Conservation (phyloP, 2,888 invertebrate species). For the Lasiommata megera region DNA sequence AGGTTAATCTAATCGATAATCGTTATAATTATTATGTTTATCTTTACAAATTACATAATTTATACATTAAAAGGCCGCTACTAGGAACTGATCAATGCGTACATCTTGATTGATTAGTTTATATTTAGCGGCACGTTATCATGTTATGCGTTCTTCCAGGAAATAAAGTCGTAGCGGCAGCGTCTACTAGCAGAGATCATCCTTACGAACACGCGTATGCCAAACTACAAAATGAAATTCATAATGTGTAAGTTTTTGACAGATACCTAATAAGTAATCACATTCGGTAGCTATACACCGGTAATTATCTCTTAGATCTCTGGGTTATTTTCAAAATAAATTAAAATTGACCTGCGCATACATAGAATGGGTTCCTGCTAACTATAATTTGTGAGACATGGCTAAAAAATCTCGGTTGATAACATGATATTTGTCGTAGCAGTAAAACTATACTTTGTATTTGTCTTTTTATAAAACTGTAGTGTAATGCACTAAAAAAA, state of each 20-base stretch:
- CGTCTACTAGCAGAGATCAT: slow-evolving; percentile 77
- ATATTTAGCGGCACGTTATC: slow-evolving; percentile 1
- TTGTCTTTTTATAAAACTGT: no score
- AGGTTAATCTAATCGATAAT: slow-evolving; percentile 37
- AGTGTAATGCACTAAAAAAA: no score
- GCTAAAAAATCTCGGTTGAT: no score
- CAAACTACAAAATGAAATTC: slow-evolving; percentile 83
- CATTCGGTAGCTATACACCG: no score
- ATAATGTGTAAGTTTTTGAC: slow-evolving; percentile 55
- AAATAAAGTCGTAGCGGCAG: slow-evolving; percentile 52
- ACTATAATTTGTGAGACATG: no score
- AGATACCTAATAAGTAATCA: no score
- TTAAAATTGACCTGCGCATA: no score
- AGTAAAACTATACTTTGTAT: no score
- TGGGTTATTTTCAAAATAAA: no score
- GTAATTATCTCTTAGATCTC: no score
- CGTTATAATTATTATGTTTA: slow-evolving; percentile 27
- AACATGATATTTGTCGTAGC: no score
- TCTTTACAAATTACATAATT: slow-evolving; percentile 23
- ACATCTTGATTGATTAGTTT: slow-evolving; percentile 26
- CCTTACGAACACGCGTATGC: slow-evolving; percentile 90
- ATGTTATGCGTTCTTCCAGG: slow-evolving; percentile 42
- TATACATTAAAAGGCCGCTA: slow-evolving; percentile 41
- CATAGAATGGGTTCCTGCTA: no score
- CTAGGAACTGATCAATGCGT: slow-evolving; percentile 35